These are phyloP conservation scores for Spisula solida DNA, from an alignment of 2,888 invertebrate species.

Conservation along the genomic window DNA sequence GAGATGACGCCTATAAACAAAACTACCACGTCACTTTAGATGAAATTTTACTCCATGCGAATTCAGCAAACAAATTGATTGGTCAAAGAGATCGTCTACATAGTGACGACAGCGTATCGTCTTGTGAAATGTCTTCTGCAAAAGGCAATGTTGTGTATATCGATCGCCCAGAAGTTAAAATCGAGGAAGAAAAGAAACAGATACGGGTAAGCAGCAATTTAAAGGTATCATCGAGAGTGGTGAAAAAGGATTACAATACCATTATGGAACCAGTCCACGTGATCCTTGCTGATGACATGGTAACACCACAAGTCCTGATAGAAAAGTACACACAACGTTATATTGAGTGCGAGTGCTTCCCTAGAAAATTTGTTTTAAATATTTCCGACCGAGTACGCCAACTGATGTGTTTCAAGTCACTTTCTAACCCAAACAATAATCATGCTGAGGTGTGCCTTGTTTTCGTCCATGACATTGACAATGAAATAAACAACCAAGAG, in stretches of 20 bases:
- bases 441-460: conserved; percentile 53
- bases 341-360: conserved; percentile 72
- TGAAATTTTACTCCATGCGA: conserved; percentile 33
- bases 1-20: not conserved
- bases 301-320: conserved; percentile 44
- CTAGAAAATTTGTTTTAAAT: conserved; percentile 76
- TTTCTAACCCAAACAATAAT: not conserved
- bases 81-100: not conserved
- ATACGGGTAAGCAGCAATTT: not conserved
- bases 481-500: conserved; percentile 65
- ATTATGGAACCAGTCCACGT: conserved; percentile 65
- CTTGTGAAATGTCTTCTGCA: not conserved
- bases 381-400: conserved; percentile 63
- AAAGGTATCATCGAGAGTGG: no score
- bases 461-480: conserved; percentile 60
- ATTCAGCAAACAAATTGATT: conserved; percentile 9
- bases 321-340: conserved; percentile 61
- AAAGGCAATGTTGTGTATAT: conserved; percentile 53
- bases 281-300: conserved; percentile 61
- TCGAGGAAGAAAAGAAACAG: not conserved
- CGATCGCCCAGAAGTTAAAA: not conserved
- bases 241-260: not conserved
- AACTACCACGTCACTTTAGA: conserved; percentile 25
- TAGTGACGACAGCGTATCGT: conserved; percentile 22
- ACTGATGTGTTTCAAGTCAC: conserved; percentile 37